These are phyloP conservation scores for Lymantria monacha DNA, from an alignment of 2,888 invertebrate species.

Conservation along the genomic window DNA sequence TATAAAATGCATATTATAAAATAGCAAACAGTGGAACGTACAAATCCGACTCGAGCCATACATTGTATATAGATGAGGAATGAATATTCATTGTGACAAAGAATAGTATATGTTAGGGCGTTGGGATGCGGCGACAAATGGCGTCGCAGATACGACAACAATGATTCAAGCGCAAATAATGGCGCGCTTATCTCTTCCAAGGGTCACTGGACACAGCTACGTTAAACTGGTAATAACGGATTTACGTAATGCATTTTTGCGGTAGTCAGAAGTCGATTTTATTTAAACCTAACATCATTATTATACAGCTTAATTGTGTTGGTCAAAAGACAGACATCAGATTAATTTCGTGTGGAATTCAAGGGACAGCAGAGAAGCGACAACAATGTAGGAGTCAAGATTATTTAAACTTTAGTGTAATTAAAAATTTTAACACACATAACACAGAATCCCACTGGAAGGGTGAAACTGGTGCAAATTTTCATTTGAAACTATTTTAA, in stretches of 20 bases:
- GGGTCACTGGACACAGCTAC: conserved; percentile 36
- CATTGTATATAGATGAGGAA: conserved; percentile 39
- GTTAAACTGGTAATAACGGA: conserved; percentile 28
- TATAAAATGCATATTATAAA: conserved; percentile 1
- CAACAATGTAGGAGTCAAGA: neutral
- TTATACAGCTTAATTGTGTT: neutral
- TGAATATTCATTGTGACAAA: conserved; percentile 58
- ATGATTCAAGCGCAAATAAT: conserved; percentile 62
- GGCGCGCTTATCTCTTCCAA: conserved; percentile 44
- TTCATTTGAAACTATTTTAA: too few relatives aligned
- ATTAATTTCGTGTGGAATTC: neutral
- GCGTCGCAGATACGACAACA: conserved; percentile 49
- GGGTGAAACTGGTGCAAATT: neutral
- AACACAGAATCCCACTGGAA: neutral
- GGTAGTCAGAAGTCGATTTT: neutral
- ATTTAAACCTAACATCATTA: neutral
- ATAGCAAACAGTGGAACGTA: conserved; percentile 1
- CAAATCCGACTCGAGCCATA: conserved; percentile 18
- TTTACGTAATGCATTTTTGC: conserved; percentile 15
- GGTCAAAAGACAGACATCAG: neutral
- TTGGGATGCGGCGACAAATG: conserved; percentile 45
- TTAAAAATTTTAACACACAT: neutral
- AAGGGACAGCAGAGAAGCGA: neutral
- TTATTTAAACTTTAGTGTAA: neutral
- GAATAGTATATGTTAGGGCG: conserved; percentile 30